Evolutionary conservation across 2,888 invertebrate species (phyloP), one percentile per base, ranked within the genome.

Genomic region (Cantharis nigra): DNA sequence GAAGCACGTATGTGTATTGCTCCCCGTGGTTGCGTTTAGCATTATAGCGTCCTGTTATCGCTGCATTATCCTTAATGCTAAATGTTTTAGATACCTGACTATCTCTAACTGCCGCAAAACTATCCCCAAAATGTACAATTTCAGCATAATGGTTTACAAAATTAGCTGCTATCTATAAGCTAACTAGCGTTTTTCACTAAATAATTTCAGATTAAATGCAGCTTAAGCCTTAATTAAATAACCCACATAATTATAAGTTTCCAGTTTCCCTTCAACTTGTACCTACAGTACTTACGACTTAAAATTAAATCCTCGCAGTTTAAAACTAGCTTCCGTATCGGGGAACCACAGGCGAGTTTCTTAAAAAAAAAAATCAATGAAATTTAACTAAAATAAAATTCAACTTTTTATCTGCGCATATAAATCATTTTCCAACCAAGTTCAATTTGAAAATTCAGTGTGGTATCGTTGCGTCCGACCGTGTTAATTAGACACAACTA

Each of bases 1-100:
- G 81, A 80, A 79, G 79, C 82, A 82, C 81, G 81, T 83, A 80
- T 83, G 82, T 80, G 76, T 78, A 78, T 76, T 73, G 74, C 78
- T 78, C 78, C 78, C 78, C 63, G 73, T 69, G 78, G 78, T 71
- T 78, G 67, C 72, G 76, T 78, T 78, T 78, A 49, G 74, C 76
- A 72, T 75, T 76, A 78, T 70, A 78, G 70, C 73, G 73, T 73
- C 78, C 74, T 70, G 78, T 78, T 78, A 78, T 78, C 78, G 78
- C 78, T 76, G 74, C 78, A 78, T 78, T 78, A 78, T 74, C 76
- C 76, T 73, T 78, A 78, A 78, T 76, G 76, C 76, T 78, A 78
- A 78, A 78, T 78, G 78, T 76, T 76, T 78, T 76, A 76, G 78
- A 76, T 78, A 78, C 78, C 78, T 78, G 78, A 76, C 78, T 78